Evolutionary conservation across 2,797 vertebrate genomes (phyloP).

Genomic region (Catharus ustulatus): DNA sequence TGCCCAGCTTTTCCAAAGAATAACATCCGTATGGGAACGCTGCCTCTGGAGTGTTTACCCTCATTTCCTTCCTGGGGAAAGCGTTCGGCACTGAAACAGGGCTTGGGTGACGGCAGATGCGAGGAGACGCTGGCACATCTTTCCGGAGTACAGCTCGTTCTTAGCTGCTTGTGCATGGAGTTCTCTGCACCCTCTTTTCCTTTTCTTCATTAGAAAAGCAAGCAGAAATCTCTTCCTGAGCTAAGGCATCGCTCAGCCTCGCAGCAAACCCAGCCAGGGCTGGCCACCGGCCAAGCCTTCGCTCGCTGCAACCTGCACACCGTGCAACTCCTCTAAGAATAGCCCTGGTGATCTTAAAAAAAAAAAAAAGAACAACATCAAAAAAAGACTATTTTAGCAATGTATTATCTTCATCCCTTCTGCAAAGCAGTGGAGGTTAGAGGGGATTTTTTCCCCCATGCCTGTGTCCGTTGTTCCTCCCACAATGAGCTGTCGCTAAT

Average conservation of each 20-base stretch:
- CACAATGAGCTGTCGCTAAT: neutral
- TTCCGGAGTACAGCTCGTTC: neutral
- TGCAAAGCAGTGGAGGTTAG: neutral
- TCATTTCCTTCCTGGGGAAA: conserved; percentile 26
- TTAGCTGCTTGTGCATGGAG: neutral
- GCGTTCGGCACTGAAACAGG: neutral
- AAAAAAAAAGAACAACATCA: neutral
- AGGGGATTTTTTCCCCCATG: neutral
- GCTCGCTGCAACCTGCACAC: neutral
- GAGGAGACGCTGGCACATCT: rapidly evolving
- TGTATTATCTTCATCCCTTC: neutral
- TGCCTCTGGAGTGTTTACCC: neutral
- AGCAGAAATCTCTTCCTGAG: neutral
- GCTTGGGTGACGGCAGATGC: neutral
- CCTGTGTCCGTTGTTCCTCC: rapidly evolving
- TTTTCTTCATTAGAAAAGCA: neutral
- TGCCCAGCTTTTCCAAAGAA: conserved; percentile 27
- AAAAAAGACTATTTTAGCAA: neutral
- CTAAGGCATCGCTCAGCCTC: neutral
- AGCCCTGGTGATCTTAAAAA: neutral
- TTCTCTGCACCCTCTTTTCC: neutral
- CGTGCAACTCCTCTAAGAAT: neutral
- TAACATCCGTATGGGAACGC: neutral
- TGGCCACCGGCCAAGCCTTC: neutral
- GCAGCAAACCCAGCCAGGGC: neutral